Percentiles rank a stretch among this genome's conserved stretches.
Evolutionary conservation across 2,888 invertebrate genomes (phyloP).

Genomic region (Alitta virens): DNA sequence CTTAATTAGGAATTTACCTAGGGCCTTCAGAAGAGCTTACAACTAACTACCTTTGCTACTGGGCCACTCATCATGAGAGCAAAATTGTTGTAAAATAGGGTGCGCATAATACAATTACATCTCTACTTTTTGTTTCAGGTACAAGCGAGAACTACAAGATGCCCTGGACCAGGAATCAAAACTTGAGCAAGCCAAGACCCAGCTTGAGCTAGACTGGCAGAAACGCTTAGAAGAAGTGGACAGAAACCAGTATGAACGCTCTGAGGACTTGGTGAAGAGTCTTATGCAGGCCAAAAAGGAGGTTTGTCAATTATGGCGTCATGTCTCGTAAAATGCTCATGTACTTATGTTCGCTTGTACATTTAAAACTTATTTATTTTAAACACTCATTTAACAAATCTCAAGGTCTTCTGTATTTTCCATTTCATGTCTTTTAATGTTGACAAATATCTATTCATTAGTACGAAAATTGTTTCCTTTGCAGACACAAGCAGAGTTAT

Average conservation of each 20-base stretch:
- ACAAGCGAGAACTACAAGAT: slow-evolving; percentile 44
- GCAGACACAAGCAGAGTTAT: slow-evolving; percentile 44
- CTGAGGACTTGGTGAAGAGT: slow-evolving; percentile 48
- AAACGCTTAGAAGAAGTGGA: slow-evolving; percentile 46
- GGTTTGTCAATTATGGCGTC: no score
- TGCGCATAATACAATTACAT: no score
- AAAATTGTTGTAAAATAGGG: no score
- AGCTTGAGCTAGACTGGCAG: slow-evolving; percentile 55
- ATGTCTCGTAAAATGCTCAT: no score
- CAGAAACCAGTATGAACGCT: slow-evolving; percentile 45
- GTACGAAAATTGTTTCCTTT: slow-evolving; percentile 18
- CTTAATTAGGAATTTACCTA: no score
- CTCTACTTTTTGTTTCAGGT: slow-evolving; percentile 32
- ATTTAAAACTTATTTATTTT: no score
- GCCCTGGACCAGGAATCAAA: slow-evolving; percentile 45
- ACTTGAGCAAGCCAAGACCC: slow-evolving; percentile 44
- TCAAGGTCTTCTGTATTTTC: neutral
- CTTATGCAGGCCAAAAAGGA: slow-evolving; percentile 47
- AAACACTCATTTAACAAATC: no score
- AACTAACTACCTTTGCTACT: no score
- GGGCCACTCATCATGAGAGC: no score
- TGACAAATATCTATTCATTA: neutral
- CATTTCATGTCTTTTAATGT: neutral
- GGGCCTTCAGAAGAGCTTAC: no score
- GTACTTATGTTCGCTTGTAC: no score